Percentiles rank a stretch among this genome's conserved stretches.
phyloP scores from a whole-genome alignment of 1,140 invertebrate genomes.

The Drosophila sproati region DNA sequence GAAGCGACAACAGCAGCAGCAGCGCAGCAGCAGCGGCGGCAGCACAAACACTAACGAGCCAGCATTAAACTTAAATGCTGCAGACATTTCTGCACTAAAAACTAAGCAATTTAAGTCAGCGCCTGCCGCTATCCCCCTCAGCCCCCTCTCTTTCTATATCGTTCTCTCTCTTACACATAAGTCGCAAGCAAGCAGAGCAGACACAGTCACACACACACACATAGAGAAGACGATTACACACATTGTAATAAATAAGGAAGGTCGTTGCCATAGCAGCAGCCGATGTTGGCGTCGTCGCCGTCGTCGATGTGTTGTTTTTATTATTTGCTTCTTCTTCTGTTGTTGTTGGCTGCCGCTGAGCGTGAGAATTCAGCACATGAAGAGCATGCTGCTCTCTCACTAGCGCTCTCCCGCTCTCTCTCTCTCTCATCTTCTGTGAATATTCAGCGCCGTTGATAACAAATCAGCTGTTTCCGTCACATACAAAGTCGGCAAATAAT shows the following conservation, averaged over 20 bases:
- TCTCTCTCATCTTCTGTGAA: constrained; percentile 23
- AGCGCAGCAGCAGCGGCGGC: constrained; percentile 5
- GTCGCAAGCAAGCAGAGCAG: constrained; percentile 43
- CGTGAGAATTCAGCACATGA: constrained; percentile 42
- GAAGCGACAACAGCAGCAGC: constrained; percentile 51
- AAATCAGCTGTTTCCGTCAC: constrained; percentile 70
- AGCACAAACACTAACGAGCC: constrained; percentile 47
- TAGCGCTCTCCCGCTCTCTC: constrained; percentile 30
- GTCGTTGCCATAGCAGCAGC: constrained; percentile 83
- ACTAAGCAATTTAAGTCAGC: constrained; percentile 71
- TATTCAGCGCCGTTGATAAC: constrained; percentile 74
- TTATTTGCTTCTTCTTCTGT: constrained; percentile 38
- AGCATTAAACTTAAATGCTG: constrained; percentile 73
- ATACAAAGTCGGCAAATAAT: constrained; percentile 36
- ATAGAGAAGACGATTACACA: constrained; percentile 66
- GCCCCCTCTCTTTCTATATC: not conserved
- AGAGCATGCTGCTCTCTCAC: constrained; percentile 20
- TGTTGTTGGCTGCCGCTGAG: constrained; percentile 49
- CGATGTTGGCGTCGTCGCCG: constrained; percentile 50
- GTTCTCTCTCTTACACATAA: too few relatives aligned
- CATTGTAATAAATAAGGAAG: constrained; percentile 84
- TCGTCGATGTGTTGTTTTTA: constrained; percentile 16
- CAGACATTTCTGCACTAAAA: constrained; percentile 80
- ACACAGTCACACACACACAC: constrained; percentile 31
- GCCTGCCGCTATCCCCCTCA: constrained; percentile 1